Base-by-base conservation (phyloP, 2,888 invertebrate species). In the Ichneumoninae sp. region DNA sequence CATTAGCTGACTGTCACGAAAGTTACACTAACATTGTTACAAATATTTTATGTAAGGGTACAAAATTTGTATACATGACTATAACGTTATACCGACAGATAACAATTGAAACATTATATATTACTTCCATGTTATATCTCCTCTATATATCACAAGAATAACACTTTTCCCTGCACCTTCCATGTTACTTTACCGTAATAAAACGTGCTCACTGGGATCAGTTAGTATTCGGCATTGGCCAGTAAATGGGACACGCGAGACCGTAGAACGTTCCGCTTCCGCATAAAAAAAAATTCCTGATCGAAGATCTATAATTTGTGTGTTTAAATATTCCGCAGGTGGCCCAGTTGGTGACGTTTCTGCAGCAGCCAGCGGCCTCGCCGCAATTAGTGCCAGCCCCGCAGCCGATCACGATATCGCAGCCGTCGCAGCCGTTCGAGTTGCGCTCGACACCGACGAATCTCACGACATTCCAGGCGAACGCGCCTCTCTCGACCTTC, bases 301-400 rank as follows among this genome's bases (percentile, higher is more conserved):
- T 0, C n/a, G 30, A 33, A 4, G 16, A 57, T 57, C 30, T 62
- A 30, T 33, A 33, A 62, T 33, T 72, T 57, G 36, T 36, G n/a
- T 30, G 40, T 52, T 52, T 69, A 50, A 69, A 70, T 75, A 47
- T 79, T 75, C 50, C 1, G 1, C 88, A 96, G 94, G 97, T 97
- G 90, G 96, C 96, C 71, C 97, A 97, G 89, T 94, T 97, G 82
- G 96, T 97, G 77, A 96, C 96, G 92, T 96, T 97, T 93, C 95
- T 97, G 6, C 97, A 97, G 89, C 94, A 95, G 65, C 95, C 96
- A 78, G 93, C 94, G 57, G 84, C 82, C 70, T 87, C 90, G 22
- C 82, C 94, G 94, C 90, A 94, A 93, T 81, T 93, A 94, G 88
- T 93, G 94, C 69, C 76, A 26, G 82, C 94, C 94, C 89, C 87